Base-by-base conservation (phyloP, 2,797 vertebrate genomes). In the Phrynocephalus guinanensis region DNA sequence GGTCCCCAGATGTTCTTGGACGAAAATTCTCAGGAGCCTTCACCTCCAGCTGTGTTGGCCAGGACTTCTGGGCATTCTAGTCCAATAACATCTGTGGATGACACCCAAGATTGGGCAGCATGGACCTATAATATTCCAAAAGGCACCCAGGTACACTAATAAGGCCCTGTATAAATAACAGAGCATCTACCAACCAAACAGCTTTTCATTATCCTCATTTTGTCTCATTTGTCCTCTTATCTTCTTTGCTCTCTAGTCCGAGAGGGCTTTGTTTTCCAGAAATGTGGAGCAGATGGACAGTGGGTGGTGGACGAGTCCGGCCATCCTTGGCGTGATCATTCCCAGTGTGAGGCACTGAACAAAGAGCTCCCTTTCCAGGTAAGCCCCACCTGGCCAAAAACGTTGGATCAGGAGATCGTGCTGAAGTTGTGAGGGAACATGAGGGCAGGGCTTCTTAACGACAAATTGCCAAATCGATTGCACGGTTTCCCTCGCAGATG, bases 231-330 rank as follows among this genome's bases (percentile, higher is more conserved):
- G 1, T 6, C 26, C 13, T 28, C 44, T 78, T 78, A 10, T 52
- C 79, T 48, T 50, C 28, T 8, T 26, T 86, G 72, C 76, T 80
- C 30, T 83, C 72, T 89, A 98, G 97, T 98, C 85, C 93, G 50
- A 60, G 72, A 89, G 44, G 97, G 97, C 44, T 97, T 96, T 8
- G 97, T 97, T 81, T 88, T 96, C 63, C 93, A 97, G 22, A 95
- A 96, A 22, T 98, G 97, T 81, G 97, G 95, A 22, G 84, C 94
- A 68, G 96, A 98, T n/a, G 97, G 97, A n/a, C 95, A 96, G 24
- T 98, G 97, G 97, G 95, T 92, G 52, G 94, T 92, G 30, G 93
- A 93, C 52, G 95, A 94, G 78, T 93, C 92, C 26, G 96, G 95
- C 70, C 78, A 2, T 56, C 95, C 94, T 22, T 97, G 97, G 97